phyloP scores from a whole-genome alignment of 2,113 vertebrate species.

The Malurus melanocephalus region DNA sequence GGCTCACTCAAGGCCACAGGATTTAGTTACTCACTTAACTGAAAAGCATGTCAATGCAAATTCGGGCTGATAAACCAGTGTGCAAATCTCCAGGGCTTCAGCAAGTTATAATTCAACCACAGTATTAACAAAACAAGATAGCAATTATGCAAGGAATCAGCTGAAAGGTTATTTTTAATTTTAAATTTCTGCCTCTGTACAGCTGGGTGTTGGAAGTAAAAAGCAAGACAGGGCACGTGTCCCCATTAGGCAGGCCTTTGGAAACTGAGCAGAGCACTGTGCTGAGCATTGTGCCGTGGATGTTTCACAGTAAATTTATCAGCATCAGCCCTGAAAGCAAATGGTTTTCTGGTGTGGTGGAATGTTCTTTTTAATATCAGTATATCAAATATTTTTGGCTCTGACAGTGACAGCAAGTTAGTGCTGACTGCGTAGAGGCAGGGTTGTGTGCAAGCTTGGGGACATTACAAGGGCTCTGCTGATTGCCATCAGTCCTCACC shows the following conservation, averaged over 20 bases:
- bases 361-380: constrained; percentile 20
- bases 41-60: constrained; percentile 74
- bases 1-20: constrained; percentile 47
- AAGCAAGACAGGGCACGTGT: constrained; percentile 6
- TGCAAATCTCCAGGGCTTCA: constrained; percentile 65
- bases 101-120: constrained; percentile 68
- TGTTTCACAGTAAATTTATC: constrained; percentile 33
- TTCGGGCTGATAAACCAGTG: constrained; percentile 61
- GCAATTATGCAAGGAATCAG: constrained; percentile 72
- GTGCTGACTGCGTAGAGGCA: background rate
- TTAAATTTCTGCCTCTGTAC: constrained; percentile 58
- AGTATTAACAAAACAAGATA: constrained; percentile 71
- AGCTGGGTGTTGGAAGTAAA: constrained; percentile 34
- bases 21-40: constrained; percentile 72
- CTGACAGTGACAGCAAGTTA: constrained; percentile 30
- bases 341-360: constrained; percentile 4
- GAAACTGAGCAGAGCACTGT: constrained; percentile 7
- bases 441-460: background rate
- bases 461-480: background rate
- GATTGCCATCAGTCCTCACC: background rate
- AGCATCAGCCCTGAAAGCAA: background rate
- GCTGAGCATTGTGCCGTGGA: background rate
- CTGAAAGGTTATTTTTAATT: constrained; percentile 73
- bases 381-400: constrained; percentile 23
- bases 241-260: constrained; percentile 7